Evolutionary conservation across 2,888 invertebrate species (phyloP).

Genomic region (Lysandra bellargus): DNA sequence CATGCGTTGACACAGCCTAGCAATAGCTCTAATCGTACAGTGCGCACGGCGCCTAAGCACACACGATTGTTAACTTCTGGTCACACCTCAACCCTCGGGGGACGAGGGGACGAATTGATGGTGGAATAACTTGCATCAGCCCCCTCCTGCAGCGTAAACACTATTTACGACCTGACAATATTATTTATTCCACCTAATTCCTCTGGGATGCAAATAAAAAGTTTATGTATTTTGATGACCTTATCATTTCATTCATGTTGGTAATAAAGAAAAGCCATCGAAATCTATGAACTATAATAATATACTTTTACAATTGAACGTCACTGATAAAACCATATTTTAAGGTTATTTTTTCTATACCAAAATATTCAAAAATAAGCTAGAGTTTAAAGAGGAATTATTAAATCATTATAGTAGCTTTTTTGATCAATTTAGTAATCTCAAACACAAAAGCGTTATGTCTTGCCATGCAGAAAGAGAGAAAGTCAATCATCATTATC

Average conservation of each 20-base stretch:
- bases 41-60: not conserved
- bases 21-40: not conserved
- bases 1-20: too few relatives aligned
- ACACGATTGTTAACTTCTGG: constrained; percentile 42
- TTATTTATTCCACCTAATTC: constrained; percentile 42
- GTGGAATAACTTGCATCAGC: constrained; percentile 38
- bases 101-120: constrained; percentile 47
- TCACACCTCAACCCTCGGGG: constrained; percentile 50
- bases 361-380: too few relatives aligned
- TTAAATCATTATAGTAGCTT: too few relatives aligned
- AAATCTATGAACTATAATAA: not conserved
- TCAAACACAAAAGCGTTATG: too few relatives aligned
- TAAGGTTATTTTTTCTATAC: too few relatives aligned
- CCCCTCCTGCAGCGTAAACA: constrained; percentile 45
- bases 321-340: too few relatives aligned
- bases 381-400: too few relatives aligned
- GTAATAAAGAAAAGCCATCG: not conserved
- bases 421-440: too few relatives aligned
- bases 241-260: constrained; percentile 21
- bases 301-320: too few relatives aligned
- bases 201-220: constrained; percentile 27
- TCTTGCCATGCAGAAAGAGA: too few relatives aligned
- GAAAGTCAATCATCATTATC: too few relatives aligned
- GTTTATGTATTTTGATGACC: constrained; percentile 16
- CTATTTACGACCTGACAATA: constrained; percentile 45